Evolutionary conservation across 92 coral and sea anemone species (phyloP).

Genomic region (Heliopora coerulea): DNA sequence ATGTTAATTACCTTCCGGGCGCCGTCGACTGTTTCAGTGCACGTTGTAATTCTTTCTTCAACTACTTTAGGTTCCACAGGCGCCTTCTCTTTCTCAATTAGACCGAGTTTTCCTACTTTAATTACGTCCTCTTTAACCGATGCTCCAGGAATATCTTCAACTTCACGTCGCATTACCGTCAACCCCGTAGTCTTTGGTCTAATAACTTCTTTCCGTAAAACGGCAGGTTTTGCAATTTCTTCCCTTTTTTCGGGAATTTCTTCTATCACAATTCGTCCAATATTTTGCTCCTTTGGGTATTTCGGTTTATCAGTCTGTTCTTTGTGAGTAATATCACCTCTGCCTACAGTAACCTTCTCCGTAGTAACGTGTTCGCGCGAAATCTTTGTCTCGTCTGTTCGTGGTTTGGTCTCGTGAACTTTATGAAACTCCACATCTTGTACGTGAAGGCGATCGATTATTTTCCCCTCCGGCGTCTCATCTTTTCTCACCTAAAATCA

Average conservation of each 20-base stretch:
- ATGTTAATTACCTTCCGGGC: neutral
- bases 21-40: neutral
- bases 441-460: neutral
- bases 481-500: neutral
- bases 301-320: neutral
- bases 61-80: neutral
- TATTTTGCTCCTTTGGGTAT: neutral
- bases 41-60: neutral
- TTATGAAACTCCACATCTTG: neutral
- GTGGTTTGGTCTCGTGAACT: neutral
- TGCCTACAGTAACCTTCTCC: neutral
- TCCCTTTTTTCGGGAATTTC: conserved; percentile 15
- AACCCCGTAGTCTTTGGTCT: conserved; percentile 23
- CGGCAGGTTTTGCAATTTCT: conserved; percentile 7
- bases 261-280: conserved; percentile 7
- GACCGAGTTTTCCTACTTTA: conserved; percentile 23
- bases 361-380: neutral
- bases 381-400: conserved; percentile 10
- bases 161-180: neutral
- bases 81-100: neutral
- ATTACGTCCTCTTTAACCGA: neutral
- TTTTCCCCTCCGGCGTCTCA: neutral
- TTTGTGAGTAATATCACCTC: neutral
- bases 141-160: conserved; percentile 6
- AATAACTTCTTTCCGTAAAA: neutral